phyloP scores from a whole-genome alignment of 2,113 vertebrate species.

The Fukomys damarensis region DNA sequence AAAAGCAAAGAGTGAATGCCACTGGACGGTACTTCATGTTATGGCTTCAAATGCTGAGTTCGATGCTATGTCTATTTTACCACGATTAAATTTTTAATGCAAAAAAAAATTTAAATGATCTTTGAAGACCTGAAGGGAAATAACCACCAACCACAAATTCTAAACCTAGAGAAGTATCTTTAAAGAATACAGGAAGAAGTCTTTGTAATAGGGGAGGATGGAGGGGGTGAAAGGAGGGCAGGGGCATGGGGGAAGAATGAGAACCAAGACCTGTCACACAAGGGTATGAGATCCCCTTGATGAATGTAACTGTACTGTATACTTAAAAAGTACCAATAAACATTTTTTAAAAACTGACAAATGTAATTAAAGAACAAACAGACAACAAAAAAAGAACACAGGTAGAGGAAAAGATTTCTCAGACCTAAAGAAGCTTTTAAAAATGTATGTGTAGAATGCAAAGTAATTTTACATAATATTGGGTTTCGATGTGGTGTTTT shows the following conservation, averaged over 20 bases:
- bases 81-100: neutral
- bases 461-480: neutral
- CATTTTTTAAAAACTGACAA: too few species aligned
- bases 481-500: neutral
- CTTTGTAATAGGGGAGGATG: too few species aligned
- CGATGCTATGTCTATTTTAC: neutral
- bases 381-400: too few species aligned
- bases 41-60: neutral
- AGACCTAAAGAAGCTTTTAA: neutral
- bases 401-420: neutral
- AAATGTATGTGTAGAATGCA: neutral
- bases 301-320: too few species aligned
- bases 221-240: too few species aligned
- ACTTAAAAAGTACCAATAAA: too few species aligned
- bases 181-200: neutral
- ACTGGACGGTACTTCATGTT: fast-evolving
- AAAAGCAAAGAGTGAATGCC: fast-evolving
- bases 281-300: too few species aligned
- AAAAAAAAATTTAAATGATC: neutral
- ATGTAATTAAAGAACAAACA: too few species aligned
- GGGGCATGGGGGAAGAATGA: too few species aligned
- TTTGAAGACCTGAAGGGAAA: neutral
- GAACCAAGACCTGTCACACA: too few species aligned
- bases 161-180: neutral
- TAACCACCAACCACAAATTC: neutral